Evolutionary conservation across 2,888 invertebrate genomes (phyloP), one percentile per base, ranked within the genome.

Genomic region (Teleiodes luculella): DNA sequence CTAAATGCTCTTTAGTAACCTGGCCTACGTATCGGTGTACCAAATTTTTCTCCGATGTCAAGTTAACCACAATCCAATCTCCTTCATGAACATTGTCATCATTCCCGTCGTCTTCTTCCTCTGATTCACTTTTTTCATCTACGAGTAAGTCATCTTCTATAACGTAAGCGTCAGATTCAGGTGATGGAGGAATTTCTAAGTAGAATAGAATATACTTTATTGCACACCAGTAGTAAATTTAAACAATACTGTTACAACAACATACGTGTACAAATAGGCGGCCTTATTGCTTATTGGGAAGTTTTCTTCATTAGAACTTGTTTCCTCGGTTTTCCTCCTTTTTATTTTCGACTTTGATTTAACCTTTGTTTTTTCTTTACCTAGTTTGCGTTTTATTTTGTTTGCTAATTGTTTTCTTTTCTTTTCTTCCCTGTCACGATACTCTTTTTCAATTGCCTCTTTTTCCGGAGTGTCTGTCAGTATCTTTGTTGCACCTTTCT

Each of bases 51-150:
- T 60, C 31, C 5, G 64, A 65, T 6, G 57, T 28, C 35, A 66
- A 46, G 35, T 67, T 66, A 13, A 67, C 62, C 6, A 65, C 47
- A 46, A 65, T 58, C 64, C 62, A 66, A 58, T 62, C 61, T n/a
- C 57, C 57, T 55, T 24, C 53, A 45, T 56, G 52, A 52, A 59
- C 52, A 57, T 55, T 43, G 35, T 37, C 48, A 30, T 30, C 30
- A 6, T 30, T 8, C 8, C 5, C 30, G 8, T 8, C 30, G 4
- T 4, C 5, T 30, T 30, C 30, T 30, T 4, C 5, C 8, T 30
- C 30, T 30, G 30, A 30, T 30, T 58, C 57, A 45, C 54, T 57
- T 33, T 53, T 52, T 36, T 52, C 49, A 30, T 30, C 31, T 36
- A n/a, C n/a, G n/a, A n/a, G n/a, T n/a, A n/a, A n/a, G n/a, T 55